These are phyloP conservation scores for Leucoma salicis DNA, from an alignment of 2,888 invertebrate species.

Conservation along the genomic window DNA sequence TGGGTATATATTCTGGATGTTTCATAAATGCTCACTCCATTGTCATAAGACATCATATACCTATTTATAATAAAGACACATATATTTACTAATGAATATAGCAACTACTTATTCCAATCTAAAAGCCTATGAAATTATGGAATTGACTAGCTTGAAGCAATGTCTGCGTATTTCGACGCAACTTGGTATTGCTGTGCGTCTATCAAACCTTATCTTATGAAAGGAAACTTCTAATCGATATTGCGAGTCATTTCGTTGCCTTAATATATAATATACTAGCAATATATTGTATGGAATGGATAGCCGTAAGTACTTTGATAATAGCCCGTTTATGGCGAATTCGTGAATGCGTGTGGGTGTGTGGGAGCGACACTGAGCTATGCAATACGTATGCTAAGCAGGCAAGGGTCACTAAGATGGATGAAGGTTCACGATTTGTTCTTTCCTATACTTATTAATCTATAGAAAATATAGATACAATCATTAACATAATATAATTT, in stretches of 20 bases:
- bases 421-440: slow-evolving; percentile 40
- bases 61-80: too few species aligned
- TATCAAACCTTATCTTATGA: slow-evolving; percentile 4
- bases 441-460: too few species aligned
- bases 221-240: slow-evolving; percentile 6
- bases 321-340: slow-evolving; percentile 27
- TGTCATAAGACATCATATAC: too few species aligned
- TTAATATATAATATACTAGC: too few species aligned
- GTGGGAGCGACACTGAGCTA: slow-evolving; percentile 46
- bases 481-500: too few species aligned
- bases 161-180: neutral
- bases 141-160: too few species aligned
- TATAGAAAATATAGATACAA: too few species aligned
- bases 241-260: slow-evolving; percentile 16
- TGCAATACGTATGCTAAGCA: slow-evolving; percentile 68
- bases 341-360: slow-evolving; percentile 32
- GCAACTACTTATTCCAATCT: too few species aligned
- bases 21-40: too few species aligned
- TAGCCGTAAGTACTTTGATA: slow-evolving; percentile 30
- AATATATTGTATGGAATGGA: slow-evolving; percentile 19
- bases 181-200: neutral
- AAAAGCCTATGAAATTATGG: too few species aligned
- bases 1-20: too few species aligned
- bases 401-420: slow-evolving; percentile 50
- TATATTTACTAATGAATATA: too few species aligned